phyloP scores from a whole-genome alignment of 2,888 invertebrate genomes.

The Lasioglossum vierecki region DNA sequence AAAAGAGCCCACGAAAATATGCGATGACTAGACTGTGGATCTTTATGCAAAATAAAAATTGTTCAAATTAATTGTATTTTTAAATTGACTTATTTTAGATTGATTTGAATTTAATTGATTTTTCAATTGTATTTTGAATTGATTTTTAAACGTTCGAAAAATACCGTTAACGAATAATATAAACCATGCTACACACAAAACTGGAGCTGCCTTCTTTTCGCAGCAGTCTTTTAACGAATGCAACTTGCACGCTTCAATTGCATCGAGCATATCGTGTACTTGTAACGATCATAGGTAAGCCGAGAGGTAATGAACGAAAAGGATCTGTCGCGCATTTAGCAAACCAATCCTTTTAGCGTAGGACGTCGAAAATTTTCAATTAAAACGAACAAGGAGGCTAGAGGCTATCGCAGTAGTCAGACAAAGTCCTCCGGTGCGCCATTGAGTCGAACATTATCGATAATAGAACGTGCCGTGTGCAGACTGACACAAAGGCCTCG shows the following conservation, averaged over 20 bases:
- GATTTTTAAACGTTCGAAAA: neutral
- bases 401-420: neutral
- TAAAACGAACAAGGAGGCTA: slow-evolving; percentile 17
- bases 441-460: slow-evolving; percentile 43
- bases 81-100: neutral
- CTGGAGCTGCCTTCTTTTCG: neutral
- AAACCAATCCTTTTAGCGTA: neutral
- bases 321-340: neutral
- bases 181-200: too few relatives aligned
- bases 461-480: slow-evolving; percentile 43
- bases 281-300: neutral
- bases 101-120: too few relatives aligned
- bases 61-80: neutral
- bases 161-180: too few relatives aligned
- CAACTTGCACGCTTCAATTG: neutral
- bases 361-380: neutral
- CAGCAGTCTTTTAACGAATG: neutral
- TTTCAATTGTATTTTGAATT: neutral
- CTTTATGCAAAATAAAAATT: neutral
- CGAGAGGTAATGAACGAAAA: neutral
- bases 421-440: slow-evolving; percentile 22
- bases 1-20: neutral
- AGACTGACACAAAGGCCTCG: slow-evolving; percentile 29
- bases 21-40: neutral
- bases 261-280: neutral